Percentiles rank a stretch among this genome's conserved stretches.
These are phyloP conservation scores for Nephrotoma guestfalica DNA, from an alignment of 2,888 invertebrate species.

Conservation along the genomic window DNA sequence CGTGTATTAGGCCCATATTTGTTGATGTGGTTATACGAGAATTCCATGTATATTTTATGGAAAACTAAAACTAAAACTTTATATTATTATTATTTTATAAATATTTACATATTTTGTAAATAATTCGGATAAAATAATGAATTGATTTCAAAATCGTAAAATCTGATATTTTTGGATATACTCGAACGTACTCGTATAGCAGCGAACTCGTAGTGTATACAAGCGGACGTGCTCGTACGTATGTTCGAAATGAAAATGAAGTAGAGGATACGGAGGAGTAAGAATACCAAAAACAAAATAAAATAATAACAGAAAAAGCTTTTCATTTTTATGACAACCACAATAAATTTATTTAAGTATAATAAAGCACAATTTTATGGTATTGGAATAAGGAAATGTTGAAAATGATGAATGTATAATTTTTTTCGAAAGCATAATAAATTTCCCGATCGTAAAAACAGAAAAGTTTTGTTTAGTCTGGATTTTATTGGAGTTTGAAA, in stretches of 20 bases:
- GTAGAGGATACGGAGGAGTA: too few relatives aligned
- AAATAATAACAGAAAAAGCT: background rate
- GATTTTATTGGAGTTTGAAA: background rate
- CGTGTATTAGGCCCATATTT: background rate
- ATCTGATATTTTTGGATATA: background rate
- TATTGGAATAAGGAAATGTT: background rate
- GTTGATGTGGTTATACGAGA: too few relatives aligned
- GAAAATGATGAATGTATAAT: background rate
- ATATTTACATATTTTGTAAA: background rate
- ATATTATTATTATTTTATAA: background rate
- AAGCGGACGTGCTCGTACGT: too few relatives aligned
- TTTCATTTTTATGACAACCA: background rate
- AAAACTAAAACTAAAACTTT: background rate
- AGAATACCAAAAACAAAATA: background rate
- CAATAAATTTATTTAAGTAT: background rate
- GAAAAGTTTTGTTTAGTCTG: background rate
- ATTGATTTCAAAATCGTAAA: background rate
- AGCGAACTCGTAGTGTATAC: too few relatives aligned
- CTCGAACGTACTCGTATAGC: too few relatives aligned
- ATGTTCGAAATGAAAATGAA: background rate
- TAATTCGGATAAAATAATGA: background rate
- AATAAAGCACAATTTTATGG: background rate
- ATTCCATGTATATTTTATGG: background rate
- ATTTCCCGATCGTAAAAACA: background rate
- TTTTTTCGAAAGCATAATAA: background rate